phyloP scores from a whole-genome alignment of 2,797 vertebrate genomes.

The Typhlichthys eigenmanni region DNA sequence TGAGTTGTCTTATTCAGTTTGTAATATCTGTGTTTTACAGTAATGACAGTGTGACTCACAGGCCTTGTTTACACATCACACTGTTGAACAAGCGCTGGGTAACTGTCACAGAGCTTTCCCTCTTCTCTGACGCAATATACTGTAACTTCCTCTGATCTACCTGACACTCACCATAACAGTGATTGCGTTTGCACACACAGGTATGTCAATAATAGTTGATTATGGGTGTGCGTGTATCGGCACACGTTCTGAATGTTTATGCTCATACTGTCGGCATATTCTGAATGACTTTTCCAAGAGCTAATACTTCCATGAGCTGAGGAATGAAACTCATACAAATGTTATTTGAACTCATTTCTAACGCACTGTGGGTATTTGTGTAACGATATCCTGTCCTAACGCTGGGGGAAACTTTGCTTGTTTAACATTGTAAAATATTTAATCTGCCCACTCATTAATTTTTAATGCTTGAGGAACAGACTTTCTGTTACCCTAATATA shows the following conservation, averaged over 20 bases:
- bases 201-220: no score
- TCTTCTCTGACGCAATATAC: constrained; percentile 61
- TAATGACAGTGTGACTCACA: constrained; percentile 65
- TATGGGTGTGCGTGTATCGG: no score
- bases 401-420: no score
- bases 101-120: constrained; percentile 57
- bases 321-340: constrained; percentile 23
- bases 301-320: constrained; percentile 25
- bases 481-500: no score
- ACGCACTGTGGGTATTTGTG: no score
- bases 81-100: constrained; percentile 50
- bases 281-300: not conserved
- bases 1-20: constrained; percentile 74
- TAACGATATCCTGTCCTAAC: no score
- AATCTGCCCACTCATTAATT: no score
- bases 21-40: constrained; percentile 58
- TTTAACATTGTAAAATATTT: no score
- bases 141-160: constrained; percentile 62
- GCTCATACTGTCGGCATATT: constrained; percentile 4
- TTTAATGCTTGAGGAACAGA: no score
- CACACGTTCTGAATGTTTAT: not conserved
- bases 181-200: constrained; percentile 15
- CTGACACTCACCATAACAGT: constrained; percentile 65
- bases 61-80: constrained; percentile 36
- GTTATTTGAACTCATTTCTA: constrained; percentile 8